Base-by-base conservation (phyloP, 2,113 vertebrate species). In the Prinia subflava region DNA sequence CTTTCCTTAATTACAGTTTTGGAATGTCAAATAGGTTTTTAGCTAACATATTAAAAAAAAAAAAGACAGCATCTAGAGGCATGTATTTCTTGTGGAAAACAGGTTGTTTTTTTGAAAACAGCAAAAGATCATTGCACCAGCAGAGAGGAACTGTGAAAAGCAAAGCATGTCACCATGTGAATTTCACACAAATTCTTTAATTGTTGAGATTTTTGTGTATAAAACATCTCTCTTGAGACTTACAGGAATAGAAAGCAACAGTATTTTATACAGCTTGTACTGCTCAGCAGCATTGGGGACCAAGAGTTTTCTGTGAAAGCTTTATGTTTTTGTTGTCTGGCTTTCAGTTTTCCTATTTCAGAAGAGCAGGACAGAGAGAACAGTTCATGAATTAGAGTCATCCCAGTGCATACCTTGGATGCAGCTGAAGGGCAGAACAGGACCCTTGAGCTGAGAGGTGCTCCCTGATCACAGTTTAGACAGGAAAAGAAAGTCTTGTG, bases 381-480 rank as follows among this genome's bases (percentile, higher is more conserved):
- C 2, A 60, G 15, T 23, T 21, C 15, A 25, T 13, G 67, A 57
- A 39, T 49, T 49, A 80, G 7, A 50, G 20, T 65, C 39, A 69
- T 46, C n/a, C n/a, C 46, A 25, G 0, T 47, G 49, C 0, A 1
- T 22, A 80, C 3, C 6, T 47, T 30, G 44, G 18, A 31, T 49
- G 41, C 9, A 89, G 25, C 24, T 69, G 28, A 74, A 73, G 56
- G 20, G 23, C 37, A 78, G 22, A 63, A 13, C n/a, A 84, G 42
- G 52, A 89, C 57, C 23, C 82, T 18, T 19, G 65, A 50, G 28
- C 22, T 70, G 42, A 31, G 42, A 70, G 8, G 11, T 67, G 15
- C 49, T 57, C 31, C 7, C 18, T 76, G 12, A 37, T 73, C 22
- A 31, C 9, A 11, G 9, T 37, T 89, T 30, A 87, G 25, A 13